These are phyloP conservation scores for Crypturellus tataupa DNA, from an alignment of 2,797 vertebrate species.

Conservation along the genomic window DNA sequence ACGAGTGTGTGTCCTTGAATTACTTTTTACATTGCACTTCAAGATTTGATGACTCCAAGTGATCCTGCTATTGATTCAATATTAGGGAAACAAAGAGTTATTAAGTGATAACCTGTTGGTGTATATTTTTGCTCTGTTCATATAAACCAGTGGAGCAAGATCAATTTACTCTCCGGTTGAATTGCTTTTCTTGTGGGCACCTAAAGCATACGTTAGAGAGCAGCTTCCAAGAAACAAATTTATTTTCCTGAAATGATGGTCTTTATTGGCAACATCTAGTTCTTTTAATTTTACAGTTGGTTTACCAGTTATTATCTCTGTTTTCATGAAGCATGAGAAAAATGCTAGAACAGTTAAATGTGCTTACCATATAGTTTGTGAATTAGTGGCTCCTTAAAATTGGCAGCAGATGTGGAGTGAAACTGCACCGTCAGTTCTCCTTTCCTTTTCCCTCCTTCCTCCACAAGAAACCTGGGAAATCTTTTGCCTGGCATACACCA, in stretches of 20 bases:
- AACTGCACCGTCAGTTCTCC: constrained; percentile 57
- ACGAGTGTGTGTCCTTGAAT: background rate
- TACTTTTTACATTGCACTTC: constrained; percentile 61
- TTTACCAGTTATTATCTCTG: constrained; percentile 87
- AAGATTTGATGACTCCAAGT: constrained; percentile 77
- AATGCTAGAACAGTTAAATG: constrained; percentile 81
- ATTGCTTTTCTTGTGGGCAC: constrained; percentile 82
- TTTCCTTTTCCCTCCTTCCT: background rate
- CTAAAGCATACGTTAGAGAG: constrained; percentile 81
- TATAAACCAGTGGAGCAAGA: constrained; percentile 84
- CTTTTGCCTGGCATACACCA: constrained; percentile 31
- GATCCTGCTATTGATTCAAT: constrained; percentile 80
- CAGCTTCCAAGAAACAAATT: constrained; percentile 84
- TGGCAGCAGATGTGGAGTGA: constrained; percentile 66
- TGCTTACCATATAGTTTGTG: constrained; percentile 81
- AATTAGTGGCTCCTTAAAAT: constrained; percentile 81
- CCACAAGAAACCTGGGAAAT: constrained; percentile 12
- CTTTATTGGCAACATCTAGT: constrained; percentile 86
- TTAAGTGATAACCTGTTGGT: constrained; percentile 82
- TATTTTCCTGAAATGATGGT: constrained; percentile 85
- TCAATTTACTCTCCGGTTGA: constrained; percentile 84
- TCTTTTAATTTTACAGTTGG: constrained; percentile 88
- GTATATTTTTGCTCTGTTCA: constrained; percentile 80
- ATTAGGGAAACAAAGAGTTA: constrained; percentile 81
- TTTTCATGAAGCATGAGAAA: constrained; percentile 84